Conservation (phyloP, 2,797 vertebrate species). For the Sebastes melanostomus region DNA sequence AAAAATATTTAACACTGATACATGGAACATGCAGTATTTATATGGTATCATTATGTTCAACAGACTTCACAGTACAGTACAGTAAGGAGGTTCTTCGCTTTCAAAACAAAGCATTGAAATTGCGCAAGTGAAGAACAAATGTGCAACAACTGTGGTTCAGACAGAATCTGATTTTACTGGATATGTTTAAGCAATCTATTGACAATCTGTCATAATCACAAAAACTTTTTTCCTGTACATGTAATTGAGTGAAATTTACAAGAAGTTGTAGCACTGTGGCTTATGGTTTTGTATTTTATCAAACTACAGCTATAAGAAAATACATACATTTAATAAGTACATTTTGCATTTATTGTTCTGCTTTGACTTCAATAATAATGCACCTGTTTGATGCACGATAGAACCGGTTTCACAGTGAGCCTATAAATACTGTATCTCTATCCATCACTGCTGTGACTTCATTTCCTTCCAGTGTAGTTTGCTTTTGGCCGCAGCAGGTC, state of each 20-base stretch:
- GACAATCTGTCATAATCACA: not conserved
- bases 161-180: not conserved
- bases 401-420: not conserved
- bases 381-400: not conserved
- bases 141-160: not conserved
- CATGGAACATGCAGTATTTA: not conserved
- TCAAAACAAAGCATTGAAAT: constrained; percentile 6
- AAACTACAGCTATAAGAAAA: not conserved
- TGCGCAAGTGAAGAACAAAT: constrained; percentile 7
- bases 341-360: not conserved
- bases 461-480: not conserved
- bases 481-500: not conserved
- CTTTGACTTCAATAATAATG: not conserved
- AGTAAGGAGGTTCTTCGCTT: not conserved
- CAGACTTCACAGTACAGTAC: constrained; percentile 34
- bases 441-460: not conserved
- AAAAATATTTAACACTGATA: constrained; percentile 23
- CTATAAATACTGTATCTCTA: constrained; percentile 8
- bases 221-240: not conserved
- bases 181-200: not conserved
- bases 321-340: not conserved
- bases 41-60: not conserved
- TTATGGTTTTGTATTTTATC: not conserved
- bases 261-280: too few species aligned
- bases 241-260: not conserved